Base-by-base conservation (phyloP, 2,888 invertebrate genomes). In the Nemoura dubitans region DNA sequence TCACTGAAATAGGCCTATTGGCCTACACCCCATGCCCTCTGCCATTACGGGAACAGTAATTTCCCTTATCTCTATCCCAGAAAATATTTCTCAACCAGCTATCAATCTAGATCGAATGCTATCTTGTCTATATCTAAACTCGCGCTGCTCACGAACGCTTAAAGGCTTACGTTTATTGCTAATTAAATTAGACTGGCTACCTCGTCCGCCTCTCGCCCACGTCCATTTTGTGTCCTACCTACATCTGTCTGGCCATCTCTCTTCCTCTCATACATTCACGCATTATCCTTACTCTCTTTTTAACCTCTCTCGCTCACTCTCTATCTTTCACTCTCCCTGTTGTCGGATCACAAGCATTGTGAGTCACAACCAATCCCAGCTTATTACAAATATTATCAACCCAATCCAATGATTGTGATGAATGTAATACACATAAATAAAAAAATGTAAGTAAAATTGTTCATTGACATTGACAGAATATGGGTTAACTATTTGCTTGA, bases 1-100 rank as follows among this genome's bases (percentile, higher is more conserved):
- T 59, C 59, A 59, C 59, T 59, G 59, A 59, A 59, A 59, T 59
- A 59, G 59, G 59, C 59, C 21, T 59, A 59, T 59, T 59, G 59
- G 59, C 59, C 59, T 59, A 59, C 59, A 59, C 59, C 59, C 59
- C 59, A 59, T 59, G 59, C 59, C 59, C 59, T 59, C 59, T 59
- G 14, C 59, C 59, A 21, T 59, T 59, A 14, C 14, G 59, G 21
- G 59, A 21, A 59, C 14, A 59, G 59, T 21, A 3, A 59, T 59
- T 2, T 59, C 59, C 59, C 59, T 59, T 59, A 59, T 59, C 59
- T 59, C 59, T 10, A 59, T 21, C 2, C 21, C 59, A 59, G 59
- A 3, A 59, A 59, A 59, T 59, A 59, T 59, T 59, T 59, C 59
- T 14, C 59, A 59, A 59, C 16, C 14, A 7, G 10, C 21, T 16